phyloP scores from a whole-genome alignment of 35 echinoderm and acorn worm genomes.

The Holothuria glaberrima region DNA sequence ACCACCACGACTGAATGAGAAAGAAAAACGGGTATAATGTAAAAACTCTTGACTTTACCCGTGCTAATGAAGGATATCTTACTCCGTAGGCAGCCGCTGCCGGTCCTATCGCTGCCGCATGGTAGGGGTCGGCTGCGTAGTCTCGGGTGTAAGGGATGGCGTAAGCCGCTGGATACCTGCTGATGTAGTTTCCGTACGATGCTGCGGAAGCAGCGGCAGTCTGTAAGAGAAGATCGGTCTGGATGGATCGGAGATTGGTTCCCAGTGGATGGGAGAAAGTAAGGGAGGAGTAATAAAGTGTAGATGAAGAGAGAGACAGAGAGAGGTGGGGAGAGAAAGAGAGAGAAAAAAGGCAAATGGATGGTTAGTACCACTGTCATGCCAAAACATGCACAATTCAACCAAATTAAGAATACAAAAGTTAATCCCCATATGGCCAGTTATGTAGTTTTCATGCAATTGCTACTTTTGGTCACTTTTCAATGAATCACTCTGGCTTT shows the following conservation, averaged over 20 bases:
- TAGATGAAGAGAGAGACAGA: conserved; percentile 45
- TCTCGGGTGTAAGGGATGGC: conserved; percentile 95
- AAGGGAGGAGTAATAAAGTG: neutral
- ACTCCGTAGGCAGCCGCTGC: conserved; percentile 94
- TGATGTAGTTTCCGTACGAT: conserved; percentile 89
- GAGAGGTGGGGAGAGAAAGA: conserved; percentile 55
- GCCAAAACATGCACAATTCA: conserved; percentile 79
- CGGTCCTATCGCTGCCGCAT: conserved; percentile 84
- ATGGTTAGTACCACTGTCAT: conserved; percentile 79
- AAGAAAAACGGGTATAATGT: conserved; percentile 34
- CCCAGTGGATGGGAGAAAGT: conserved; percentile 40
- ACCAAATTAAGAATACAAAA: conserved; percentile 47
- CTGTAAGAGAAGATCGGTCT: conserved; percentile 99
- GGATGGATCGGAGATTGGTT: conserved; percentile 17
- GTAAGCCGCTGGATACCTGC: conserved; percentile 93
- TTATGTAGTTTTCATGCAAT: too few relatives aligned
- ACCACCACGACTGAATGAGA: conserved; percentile 62
- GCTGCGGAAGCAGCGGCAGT: conserved; percentile 85
- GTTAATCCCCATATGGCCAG: too few relatives aligned
- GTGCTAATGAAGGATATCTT: conserved; percentile 96
- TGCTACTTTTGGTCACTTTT: too few relatives aligned
- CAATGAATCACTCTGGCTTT: too few relatives aligned
- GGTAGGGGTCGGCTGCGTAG: conserved; percentile 93
- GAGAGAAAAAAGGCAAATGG: conserved; percentile 66
- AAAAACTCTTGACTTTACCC: conserved; percentile 91